Base-by-base conservation (phyloP, 2,113 vertebrate species). In the Arothron firmamentum region DNA sequence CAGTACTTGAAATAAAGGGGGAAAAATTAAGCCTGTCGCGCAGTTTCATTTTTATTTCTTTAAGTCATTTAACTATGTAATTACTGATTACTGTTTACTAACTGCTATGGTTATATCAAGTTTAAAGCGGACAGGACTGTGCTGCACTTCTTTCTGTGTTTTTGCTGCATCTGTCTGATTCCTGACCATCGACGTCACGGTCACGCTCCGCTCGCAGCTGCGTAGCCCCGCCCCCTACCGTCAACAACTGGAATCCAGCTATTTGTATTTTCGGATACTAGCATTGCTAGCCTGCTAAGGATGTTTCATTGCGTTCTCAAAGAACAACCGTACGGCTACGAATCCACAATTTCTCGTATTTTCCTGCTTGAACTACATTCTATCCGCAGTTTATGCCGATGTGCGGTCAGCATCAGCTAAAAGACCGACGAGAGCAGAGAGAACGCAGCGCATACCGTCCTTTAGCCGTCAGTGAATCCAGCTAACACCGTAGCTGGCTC, bases 191-290 rank as follows among this genome's bases (percentile, higher is more conserved):
- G 42, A 78, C 80, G 74, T 66, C 18, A 34, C 54, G 42, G 48
- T 76, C 58, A 59, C 66, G 50, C 49, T 6, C 2, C 6, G 45
- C 16, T 16, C 20, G 21, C 70, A 53, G 59, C 47, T 15, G 38
- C 10, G 38, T 56, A 70, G 70, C 74, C 72, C 70, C 84, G 81
- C 85, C 87, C 67, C 62, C 50, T 12, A 3, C 65, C 68, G 75
- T 87, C 87, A 85, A 88, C 87, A 85, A 85, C 85, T 80, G 81
- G 81, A 83, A 72, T 54, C 65, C 53, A 80, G 80, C 67, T 70
- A 77, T 79, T 75, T 80, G 78, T 77, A 68, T 77, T 83, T 81
- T 81, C 68, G 31, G 21, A 61, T 64, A 56, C 68, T 77, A 80
- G 78, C 75, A 43, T 21, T 38, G 76, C 67, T 82, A 77, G 74